These are phyloP conservation scores for Asobara japonica DNA, from an alignment of 1,140 invertebrate species.

Conservation along the genomic window DNA sequence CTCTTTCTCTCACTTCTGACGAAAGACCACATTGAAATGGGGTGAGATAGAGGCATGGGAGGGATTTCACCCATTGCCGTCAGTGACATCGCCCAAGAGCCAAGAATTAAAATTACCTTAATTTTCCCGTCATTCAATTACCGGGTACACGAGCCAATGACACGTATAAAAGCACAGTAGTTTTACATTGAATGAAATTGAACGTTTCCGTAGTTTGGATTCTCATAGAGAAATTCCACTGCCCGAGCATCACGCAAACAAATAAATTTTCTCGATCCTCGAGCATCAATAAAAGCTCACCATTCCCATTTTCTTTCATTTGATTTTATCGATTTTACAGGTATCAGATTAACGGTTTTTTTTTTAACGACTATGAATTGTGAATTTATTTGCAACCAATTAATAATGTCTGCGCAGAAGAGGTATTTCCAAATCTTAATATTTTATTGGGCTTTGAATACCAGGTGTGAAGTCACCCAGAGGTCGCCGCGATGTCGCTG, in stretches of 20 bases:
- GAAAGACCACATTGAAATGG: constrained; percentile 15
- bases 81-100: constrained; percentile 12
- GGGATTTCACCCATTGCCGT: neutral
- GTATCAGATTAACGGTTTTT: too few species aligned
- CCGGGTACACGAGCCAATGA: neutral
- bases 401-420: too few species aligned
- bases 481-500: too few species aligned
- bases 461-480: too few species aligned
- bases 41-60: neutral
- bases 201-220: neutral
- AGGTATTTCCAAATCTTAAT: too few species aligned
- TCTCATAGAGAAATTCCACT: neutral
- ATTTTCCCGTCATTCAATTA: constrained; percentile 25
- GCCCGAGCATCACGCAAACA: neutral
- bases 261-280: neutral
- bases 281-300: neutral
- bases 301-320: neutral
- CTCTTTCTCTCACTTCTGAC: neutral
- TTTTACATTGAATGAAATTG: constrained; percentile 1
- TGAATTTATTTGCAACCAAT: too few species aligned
- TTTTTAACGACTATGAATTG: too few species aligned
- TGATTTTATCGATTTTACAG: too few species aligned
- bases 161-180: neutral
- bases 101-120: constrained; percentile 25
- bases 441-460: too few species aligned